phyloP scores from a whole-genome alignment of 1,140 invertebrate species.

The Drosophila prosaltans region DNA sequence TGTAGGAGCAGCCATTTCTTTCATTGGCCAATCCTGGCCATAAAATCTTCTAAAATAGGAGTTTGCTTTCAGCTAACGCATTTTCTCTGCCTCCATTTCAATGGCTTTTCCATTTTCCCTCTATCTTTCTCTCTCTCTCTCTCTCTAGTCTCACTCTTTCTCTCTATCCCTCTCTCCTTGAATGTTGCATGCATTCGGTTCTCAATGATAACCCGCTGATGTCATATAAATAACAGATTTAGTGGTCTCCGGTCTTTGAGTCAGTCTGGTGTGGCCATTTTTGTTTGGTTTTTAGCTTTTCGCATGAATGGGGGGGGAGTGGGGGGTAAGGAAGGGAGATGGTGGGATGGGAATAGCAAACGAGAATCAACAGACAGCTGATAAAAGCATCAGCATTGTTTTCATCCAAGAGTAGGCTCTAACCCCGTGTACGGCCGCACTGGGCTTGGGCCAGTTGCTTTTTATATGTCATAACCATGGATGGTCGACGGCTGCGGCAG shows the following conservation, averaged over 20 bases:
- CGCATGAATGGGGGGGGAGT: constrained; percentile 31
- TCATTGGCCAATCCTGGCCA: not conserved
- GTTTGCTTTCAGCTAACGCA: constrained; percentile 5
- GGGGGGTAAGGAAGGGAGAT: not conserved
- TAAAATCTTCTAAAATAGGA: constrained; percentile 18
- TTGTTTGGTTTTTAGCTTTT: constrained; percentile 64
- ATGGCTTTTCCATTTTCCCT: not conserved
- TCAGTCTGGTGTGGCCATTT: constrained; percentile 37
- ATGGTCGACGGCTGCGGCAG: constrained; percentile 24
- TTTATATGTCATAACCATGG: constrained; percentile 74
- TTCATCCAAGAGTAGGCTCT: constrained; percentile 29
- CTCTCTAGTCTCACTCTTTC: not conserved
- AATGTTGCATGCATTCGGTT: constrained; percentile 11
- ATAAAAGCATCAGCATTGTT: constrained; percentile 42
- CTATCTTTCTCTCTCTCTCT: not conserved
- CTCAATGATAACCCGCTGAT: constrained; percentile 57
- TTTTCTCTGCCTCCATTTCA: not conserved
- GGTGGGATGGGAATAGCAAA: not conserved
- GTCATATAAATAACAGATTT: constrained; percentile 78
- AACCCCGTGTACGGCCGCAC: not conserved
- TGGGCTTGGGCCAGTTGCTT: constrained; percentile 44
- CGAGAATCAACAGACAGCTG: constrained; percentile 30
- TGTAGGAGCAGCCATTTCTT: not conserved
- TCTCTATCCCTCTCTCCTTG: not conserved
- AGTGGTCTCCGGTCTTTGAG: constrained; percentile 55